Conservation (phyloP, 2,113 vertebrate species). For the Colius striatus region DNA sequence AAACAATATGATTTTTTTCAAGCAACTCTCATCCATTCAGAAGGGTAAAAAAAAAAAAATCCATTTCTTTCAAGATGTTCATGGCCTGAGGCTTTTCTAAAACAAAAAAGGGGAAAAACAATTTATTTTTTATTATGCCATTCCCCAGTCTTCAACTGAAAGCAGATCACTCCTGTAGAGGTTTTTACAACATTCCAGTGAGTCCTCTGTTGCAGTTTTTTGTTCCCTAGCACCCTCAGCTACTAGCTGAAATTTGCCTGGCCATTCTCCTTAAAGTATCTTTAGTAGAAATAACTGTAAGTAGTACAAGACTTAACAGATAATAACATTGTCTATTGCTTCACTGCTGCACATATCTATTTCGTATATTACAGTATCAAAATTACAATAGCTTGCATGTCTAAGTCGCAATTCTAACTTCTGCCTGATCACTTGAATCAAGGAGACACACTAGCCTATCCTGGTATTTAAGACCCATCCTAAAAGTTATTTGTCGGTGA, state of each 20-base stretch:
- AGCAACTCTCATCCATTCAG: slow-evolving; percentile 5
- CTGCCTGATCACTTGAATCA: not conserved
- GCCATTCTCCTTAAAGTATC: not conserved
- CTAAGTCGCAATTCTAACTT: not conserved
- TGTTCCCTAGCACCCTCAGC: not conserved
- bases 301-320: not conserved
- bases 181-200: slow-evolving; percentile 7
- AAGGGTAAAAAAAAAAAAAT: not conserved
- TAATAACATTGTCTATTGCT: not conserved
- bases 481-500: not conserved
- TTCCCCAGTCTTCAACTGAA: slow-evolving; percentile 33
- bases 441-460: not conserved
- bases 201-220: not conserved
- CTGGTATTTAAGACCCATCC: not conserved
- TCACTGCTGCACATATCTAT: not conserved
- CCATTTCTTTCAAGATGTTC: slow-evolving; percentile 33
- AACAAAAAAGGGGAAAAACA: slow-evolving; percentile 16
- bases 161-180: slow-evolving; percentile 32
- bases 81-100: slow-evolving; percentile 32
- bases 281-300: not conserved
- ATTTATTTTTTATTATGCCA: slow-evolving; percentile 56
- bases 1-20: slow-evolving; percentile 12
- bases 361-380: not conserved
- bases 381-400: not conserved
- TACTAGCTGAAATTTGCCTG: not conserved